phyloP scores from a whole-genome alignment of 2,797 vertebrate genomes.

The Xerus rutilus region DNA sequence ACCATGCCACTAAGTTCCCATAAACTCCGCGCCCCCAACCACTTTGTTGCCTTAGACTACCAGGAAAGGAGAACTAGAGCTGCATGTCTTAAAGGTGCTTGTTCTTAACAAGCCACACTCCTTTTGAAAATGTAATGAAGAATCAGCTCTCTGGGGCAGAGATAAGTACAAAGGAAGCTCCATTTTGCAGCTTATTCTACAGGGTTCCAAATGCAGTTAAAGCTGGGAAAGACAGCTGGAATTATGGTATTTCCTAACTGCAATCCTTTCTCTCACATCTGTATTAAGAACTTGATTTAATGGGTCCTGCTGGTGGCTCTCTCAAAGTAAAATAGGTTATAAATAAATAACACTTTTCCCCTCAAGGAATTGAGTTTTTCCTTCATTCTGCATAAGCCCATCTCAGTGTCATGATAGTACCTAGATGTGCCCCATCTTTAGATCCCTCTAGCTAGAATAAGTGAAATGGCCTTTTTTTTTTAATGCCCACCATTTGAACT shows the following conservation, averaged over 20 bases:
- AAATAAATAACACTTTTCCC: background rate
- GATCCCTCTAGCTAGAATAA: background rate
- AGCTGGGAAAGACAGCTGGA: background rate
- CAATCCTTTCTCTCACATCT: slow-evolving; percentile 24
- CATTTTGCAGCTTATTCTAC: background rate
- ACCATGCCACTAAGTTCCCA: slow-evolving; percentile 23
- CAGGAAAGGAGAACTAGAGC: slow-evolving; percentile 62
- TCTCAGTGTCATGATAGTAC: background rate
- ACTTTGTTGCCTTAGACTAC: background rate
- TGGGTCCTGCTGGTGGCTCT: background rate
- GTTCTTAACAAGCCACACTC: background rate
- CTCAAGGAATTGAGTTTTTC: background rate
- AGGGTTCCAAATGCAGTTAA: background rate
- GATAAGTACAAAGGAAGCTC: background rate
- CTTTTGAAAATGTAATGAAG: background rate
- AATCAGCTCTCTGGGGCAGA: background rate
- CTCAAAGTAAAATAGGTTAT: background rate
- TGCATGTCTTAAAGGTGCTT: background rate
- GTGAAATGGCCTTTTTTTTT: background rate
- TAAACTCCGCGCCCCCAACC: background rate
- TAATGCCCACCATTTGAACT: slow-evolving; percentile 13
- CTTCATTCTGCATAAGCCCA: background rate
- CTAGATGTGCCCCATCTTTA: background rate
- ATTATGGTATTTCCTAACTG: background rate
- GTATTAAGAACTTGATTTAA: background rate